Evolutionary conservation across 2,888 invertebrate genomes (phyloP).

Genomic region (Acrobasis consociella): DNA sequence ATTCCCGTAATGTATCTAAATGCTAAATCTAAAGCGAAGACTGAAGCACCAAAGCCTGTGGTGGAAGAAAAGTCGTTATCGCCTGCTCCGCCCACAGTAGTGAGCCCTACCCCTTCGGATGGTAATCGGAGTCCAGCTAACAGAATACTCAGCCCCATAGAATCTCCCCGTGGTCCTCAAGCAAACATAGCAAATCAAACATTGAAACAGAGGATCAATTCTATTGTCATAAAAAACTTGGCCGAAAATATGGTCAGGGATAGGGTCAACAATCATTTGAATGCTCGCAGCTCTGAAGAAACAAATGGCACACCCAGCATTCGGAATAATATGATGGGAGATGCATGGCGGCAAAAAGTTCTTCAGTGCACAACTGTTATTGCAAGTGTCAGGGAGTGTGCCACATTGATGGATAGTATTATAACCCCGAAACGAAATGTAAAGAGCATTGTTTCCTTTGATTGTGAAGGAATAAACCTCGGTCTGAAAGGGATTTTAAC

Average conservation of each 20-base stretch:
- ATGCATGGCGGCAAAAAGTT: slow-evolving; percentile 91
- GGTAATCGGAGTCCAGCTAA: slow-evolving; percentile 70
- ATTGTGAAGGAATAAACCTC: slow-evolving; percentile 96
- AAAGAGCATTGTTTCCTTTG: slow-evolving; percentile 89
- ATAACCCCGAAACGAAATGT: slow-evolving; percentile 81
- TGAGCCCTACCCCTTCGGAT: slow-evolving; percentile 76
- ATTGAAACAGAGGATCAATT: slow-evolving; percentile 94
- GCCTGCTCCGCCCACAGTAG: slow-evolving; percentile 62
- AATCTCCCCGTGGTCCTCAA: slow-evolving; percentile 77
- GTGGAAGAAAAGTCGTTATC: slow-evolving; percentile 65
- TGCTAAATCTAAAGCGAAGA: slow-evolving; percentile 76
- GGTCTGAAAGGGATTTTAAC: slow-evolving; percentile 95
- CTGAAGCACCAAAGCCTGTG: slow-evolving; percentile 77
- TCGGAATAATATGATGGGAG: slow-evolving; percentile 81
- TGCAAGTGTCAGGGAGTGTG: slow-evolving; percentile 89
- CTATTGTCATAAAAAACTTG: slow-evolving; percentile 92
- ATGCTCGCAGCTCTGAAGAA: slow-evolving; percentile 69
- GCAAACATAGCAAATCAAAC: slow-evolving; percentile 87
- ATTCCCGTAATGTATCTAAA: slow-evolving; percentile 83
- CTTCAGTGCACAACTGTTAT: slow-evolving; percentile 92
- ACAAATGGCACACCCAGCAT: slow-evolving; percentile 70
- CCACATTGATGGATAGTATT: slow-evolving; percentile 89
- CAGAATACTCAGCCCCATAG: slow-evolving; percentile 78
- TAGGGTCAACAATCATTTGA: slow-evolving; percentile 74
- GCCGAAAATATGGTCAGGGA: slow-evolving; percentile 90